Percentiles rank a stretch among this genome's conserved stretches.
Conservation (phyloP, 1,140 invertebrate genomes). For the Stratiolaelaps scimitus region DNA sequence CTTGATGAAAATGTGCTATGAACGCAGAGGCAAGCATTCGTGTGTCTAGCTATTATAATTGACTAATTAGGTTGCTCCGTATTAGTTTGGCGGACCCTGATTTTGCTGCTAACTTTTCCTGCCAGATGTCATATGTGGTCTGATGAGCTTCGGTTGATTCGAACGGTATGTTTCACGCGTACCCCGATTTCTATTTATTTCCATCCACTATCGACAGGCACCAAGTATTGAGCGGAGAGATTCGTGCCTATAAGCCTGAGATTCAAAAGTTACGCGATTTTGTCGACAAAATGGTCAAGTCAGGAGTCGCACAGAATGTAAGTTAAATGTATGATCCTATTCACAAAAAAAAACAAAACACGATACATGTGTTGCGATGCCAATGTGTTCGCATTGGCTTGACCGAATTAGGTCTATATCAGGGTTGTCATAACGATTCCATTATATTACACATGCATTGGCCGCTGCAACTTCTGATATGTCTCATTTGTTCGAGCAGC, state of each 20-base stretch:
- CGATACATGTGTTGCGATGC: no score
- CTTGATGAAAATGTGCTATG: no score
- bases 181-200: conserved; percentile 9
- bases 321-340: conserved; percentile 31
- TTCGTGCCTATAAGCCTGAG: conserved; percentile 77
- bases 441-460: no score
- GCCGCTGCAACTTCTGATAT: background rate
- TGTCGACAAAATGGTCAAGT: conserved; percentile 62
- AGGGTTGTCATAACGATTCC: no score
- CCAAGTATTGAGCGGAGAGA: conserved; percentile 72
- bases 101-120: no score
- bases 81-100: no score
- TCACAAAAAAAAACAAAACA: no score
- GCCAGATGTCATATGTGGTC: background rate
- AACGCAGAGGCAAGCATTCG: no score
- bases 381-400: no score
- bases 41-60: no score
- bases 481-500: conserved; percentile 47
- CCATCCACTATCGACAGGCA: conserved; percentile 65
- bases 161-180: background rate
- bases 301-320: conserved; percentile 62
- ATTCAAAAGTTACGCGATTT: conserved; percentile 71
- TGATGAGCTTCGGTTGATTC: background rate
- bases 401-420: no score
- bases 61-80: no score